Evolutionary conservation across 35 echinoderm and acorn worm species (phyloP), one percentile per base, ranked within the genome.

Genomic region (Apostichopus parvimensis): DNA sequence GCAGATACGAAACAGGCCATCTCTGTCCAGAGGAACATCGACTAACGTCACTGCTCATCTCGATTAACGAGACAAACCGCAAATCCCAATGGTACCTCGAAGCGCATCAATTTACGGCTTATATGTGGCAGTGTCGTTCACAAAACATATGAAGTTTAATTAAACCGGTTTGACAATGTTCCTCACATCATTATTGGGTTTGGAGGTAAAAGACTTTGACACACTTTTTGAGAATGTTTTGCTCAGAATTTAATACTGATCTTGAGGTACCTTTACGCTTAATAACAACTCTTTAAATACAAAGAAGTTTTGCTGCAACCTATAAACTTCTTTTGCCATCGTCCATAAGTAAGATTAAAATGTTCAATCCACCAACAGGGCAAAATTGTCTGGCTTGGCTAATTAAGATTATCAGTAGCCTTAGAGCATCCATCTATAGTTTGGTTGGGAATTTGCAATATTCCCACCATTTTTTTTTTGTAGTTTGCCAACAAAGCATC

Each of bases 91-190:
- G 7, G 79, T 20, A 53, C 34, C 45, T 52, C 17, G 55, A 8
- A 13, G 53, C 45, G 55, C 79, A 82, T 82, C 79, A 82, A 54
- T 54, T 82, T 82, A 82, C 10, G 34, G 54, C 34, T n/a, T 82
- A 68, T 18, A 18, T 8, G 17, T 1, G 26, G 26, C 26, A 66
- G 26, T 28, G 6, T 66, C 2, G 64, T 66, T 66, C 64, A 66
- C 17, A 17, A 66, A 0, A 66, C 64, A 18, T 14, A 56, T 8
- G 12, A 34, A 82, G 79, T 45, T 34, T 82, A 82, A 82, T 82
- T 82, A 56, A 82, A 82, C 79, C 53, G 18, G 34, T 45, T 68
- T 18, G 64, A 68, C 11, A 68, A 68, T 18, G 64, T 68, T 11
- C 64, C 11, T 68, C 64, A 18, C 9, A 11, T 68, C 18, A 18